phyloP scores from a whole-genome alignment of 2,113 vertebrate species.

The Eulacestoma nigropectus region DNA sequence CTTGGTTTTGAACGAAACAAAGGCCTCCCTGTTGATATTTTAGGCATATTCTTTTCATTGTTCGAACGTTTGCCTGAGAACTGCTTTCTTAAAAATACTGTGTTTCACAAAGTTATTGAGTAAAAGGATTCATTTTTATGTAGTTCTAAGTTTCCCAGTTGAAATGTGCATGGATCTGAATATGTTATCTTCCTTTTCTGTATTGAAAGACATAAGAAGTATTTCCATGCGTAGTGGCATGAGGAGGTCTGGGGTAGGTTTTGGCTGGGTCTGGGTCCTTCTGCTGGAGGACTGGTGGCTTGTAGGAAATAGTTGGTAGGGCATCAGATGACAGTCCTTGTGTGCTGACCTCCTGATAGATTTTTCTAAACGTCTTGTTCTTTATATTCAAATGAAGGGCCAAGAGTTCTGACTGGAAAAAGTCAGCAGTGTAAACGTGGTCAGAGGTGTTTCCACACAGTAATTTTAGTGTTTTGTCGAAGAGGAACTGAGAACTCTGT shows the following conservation, averaged over 20 bases:
- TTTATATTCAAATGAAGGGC: not conserved
- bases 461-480: not conserved
- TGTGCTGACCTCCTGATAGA: not conserved
- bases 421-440: not conserved
- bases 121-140: not conserved
- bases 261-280: not conserved
- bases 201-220: not conserved
- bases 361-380: not conserved
- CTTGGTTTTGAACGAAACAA: slow-evolving; percentile 47
- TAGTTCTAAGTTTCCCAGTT: not conserved
- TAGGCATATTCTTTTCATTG: not conserved
- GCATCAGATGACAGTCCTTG: not conserved
- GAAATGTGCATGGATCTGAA: not conserved
- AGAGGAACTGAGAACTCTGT: not conserved
- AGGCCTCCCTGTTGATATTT: slow-evolving; percentile 61
- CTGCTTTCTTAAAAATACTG: not conserved
- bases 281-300: not conserved
- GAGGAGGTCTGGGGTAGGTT: not conserved
- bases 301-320: not conserved
- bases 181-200: not conserved
- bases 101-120: not conserved
- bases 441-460: not conserved
- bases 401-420: not conserved
- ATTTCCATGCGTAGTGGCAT: accelerated
- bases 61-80: not conserved